A percentile compares a stretch with the other conserved stretches of the same genome.
Conservation (phyloP, 2,113 vertebrate genomes). For the Chloropsis cyanopogon region DNA sequence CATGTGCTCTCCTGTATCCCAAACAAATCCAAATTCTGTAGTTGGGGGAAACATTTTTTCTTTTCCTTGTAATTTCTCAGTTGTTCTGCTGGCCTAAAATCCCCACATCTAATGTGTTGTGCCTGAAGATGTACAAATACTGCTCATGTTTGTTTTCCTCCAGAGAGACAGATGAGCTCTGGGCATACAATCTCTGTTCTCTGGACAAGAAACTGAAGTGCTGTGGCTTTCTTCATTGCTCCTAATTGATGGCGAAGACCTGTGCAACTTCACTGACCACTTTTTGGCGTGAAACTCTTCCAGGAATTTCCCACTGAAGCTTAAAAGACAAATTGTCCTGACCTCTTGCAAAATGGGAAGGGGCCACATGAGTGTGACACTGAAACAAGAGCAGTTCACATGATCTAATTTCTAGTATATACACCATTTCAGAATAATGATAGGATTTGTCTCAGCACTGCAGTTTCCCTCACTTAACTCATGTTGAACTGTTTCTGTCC, state of each 20-base stretch:
- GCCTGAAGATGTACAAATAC: neutral
- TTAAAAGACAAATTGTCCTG: neutral
- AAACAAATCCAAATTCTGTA: neutral
- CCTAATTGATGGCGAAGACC: neutral
- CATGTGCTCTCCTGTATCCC: neutral
- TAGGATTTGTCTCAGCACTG: neutral
- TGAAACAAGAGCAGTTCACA: neutral
- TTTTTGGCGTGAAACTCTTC: neutral
- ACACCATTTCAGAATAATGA: neutral
- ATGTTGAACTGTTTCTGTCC: neutral
- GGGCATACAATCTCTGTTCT: neutral
- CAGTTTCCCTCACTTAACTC: neutral
- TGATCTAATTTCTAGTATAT: neutral
- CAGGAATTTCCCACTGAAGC: neutral
- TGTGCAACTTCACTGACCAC: neutral
- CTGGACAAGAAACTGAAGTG: neutral
- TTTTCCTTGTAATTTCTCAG: neutral
- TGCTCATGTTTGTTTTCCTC: neutral
- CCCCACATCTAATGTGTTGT: neutral
- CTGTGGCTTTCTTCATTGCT: neutral
- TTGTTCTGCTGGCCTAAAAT: neutral
- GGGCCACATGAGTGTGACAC: neutral
- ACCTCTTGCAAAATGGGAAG: constrained; percentile 22
- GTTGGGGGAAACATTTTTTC: neutral
- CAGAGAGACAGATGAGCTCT: neutral